A percentile compares a stretch with the other conserved stretches of the same genome.
These are phyloP conservation scores for Anguilla megastoma DNA, from an alignment of 2,797 vertebrate genomes.

Conservation along the genomic window DNA sequence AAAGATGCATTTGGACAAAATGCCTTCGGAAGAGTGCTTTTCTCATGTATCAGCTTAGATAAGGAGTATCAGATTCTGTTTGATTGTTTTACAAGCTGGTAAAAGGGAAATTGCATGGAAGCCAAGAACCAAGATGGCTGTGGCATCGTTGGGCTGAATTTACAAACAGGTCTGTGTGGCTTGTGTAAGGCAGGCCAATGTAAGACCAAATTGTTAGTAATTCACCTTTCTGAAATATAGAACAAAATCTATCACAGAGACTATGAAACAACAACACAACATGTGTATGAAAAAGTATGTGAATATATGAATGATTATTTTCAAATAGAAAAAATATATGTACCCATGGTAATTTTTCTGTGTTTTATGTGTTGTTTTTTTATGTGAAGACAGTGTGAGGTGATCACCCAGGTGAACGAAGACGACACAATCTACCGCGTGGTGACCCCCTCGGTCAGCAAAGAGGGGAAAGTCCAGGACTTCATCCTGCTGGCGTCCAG, in stretches of 20 bases:
- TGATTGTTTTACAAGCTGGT: slow-evolving; percentile 6
- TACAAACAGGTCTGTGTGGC: neutral
- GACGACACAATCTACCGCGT: slow-evolving; percentile 89
- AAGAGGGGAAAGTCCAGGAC: slow-evolving; percentile 80
- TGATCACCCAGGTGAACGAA: slow-evolving; percentile 84
- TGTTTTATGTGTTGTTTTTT: slow-evolving; percentile 22
- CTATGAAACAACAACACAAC: neutral
- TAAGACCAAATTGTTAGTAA: neutral
- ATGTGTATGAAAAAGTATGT: neutral
- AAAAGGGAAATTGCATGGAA: neutral
- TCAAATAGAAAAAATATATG: neutral
- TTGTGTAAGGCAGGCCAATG: neutral
- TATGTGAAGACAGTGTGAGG: slow-evolving; percentile 76
- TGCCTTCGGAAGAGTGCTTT: neutral
- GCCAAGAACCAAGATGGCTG: neutral
- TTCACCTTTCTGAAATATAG: neutral
- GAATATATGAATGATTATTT: neutral
- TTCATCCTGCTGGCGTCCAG: slow-evolving; percentile 90
- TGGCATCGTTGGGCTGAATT: neutral
- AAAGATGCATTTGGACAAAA: neutral
- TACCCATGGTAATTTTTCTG: neutral
- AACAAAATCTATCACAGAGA: neutral
- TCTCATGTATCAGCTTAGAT: neutral
- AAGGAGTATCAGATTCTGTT: neutral
- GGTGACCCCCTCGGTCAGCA: slow-evolving; percentile 71